These are phyloP conservation scores for Pseudachorutes palmiensis DNA, from an alignment of 1,140 invertebrate species.

Conservation along the genomic window DNA sequence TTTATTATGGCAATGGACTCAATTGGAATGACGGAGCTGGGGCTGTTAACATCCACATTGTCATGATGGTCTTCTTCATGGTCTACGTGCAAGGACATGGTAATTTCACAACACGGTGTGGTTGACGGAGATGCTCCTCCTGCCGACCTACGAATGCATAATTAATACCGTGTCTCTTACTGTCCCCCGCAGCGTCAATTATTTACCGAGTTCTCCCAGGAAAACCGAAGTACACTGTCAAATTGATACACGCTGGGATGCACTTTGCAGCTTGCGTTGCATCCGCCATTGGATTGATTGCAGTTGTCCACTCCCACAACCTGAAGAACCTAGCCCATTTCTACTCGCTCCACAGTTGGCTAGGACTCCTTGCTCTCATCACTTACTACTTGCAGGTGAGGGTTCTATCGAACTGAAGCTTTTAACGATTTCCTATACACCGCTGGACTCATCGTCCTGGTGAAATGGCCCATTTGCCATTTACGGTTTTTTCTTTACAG, in stretches of 20 bases:
- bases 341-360: constrained; percentile 34
- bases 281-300: constrained; percentile 18
- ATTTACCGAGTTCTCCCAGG: constrained; percentile 34
- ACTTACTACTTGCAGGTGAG: constrained; percentile 37
- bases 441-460: neutral
- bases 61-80: constrained; percentile 34
- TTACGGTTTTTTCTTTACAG: constrained; percentile 20
- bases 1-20: constrained; percentile 14
- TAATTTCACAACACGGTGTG: constrained; percentile 12
- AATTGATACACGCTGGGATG: constrained; percentile 31
- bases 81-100: constrained; percentile 35
- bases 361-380: constrained; percentile 31
- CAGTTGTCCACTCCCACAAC: constrained; percentile 14
- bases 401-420: neutral
- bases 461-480: too few relatives aligned
- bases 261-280: constrained; percentile 28
- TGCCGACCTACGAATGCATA: too few relatives aligned
- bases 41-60: constrained; percentile 32
- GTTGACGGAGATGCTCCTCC: too few relatives aligned
- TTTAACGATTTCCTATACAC: neutral
- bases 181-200: constrained; percentile 17
- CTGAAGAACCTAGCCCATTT: constrained; percentile 24
- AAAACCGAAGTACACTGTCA: constrained; percentile 30
- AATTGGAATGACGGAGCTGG: constrained; percentile 8
- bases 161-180: neutral